Base-by-base conservation (phyloP, 2,888 invertebrate species). In the Scaeva pyrastri region DNA sequence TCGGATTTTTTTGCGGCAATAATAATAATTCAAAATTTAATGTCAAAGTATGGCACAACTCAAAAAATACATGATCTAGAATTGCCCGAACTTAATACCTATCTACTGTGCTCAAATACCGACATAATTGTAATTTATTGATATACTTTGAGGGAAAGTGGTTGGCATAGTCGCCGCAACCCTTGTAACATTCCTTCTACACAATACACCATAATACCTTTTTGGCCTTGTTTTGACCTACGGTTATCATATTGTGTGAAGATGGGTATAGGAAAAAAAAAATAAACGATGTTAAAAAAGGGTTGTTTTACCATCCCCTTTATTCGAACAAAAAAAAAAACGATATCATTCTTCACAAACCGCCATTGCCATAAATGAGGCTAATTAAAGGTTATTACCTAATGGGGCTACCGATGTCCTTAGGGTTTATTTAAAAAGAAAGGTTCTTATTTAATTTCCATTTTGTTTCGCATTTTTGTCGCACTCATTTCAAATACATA, bases 321-420 rank as follows among this genome's bases (percentile, higher is more conserved):
- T 45, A 16, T 16, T 4, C 8, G 11, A 39, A 19, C 16, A 31
- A 31, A 31, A 45, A 41, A 76, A 72, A 70, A 68, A 68, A 75
- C 60, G 58, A 73, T 81, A 68, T 73, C 68, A 68, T 41, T 68
- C 41, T 73, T 76, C 80, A 66, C 50, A 50, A 50, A 85, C 48
- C 76, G 60, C 72, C 68, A 55, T 60, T 81, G 73, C 56, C 85
- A 68, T 72, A 80, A 85, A 85, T 85, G 80, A 60, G 45, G 68
- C 81, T 85, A 85, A 81, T 85, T 85, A 85, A 85, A 77, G 80
- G 85, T 85, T 85, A 80, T 85, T 85, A 85, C 80, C 72, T 85
- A 85, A 80, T 85, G 80, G 85, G 76, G 76, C 74, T 76, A 70
- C 76, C 70, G 76, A 80, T 80, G 80, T 68, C 64, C 85, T 41